Base-by-base conservation (phyloP, 2,797 vertebrate genomes). In the Danionella dracula region DNA sequence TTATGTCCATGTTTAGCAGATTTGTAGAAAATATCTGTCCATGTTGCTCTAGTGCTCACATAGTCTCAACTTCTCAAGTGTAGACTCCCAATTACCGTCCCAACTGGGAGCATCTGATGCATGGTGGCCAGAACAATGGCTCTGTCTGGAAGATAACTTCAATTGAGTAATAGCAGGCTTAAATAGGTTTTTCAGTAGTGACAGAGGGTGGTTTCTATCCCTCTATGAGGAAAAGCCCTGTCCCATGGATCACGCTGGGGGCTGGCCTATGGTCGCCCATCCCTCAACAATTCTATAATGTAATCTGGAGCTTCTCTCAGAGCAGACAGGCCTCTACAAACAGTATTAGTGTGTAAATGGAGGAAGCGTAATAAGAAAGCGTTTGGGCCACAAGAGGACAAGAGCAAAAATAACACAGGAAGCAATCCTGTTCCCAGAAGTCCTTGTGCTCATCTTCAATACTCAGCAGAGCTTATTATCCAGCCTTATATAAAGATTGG, bases 261-360 rank as follows among this genome's bases (percentile, higher is more conserved):
- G n/a, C 49, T 27, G 2, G 15, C 58, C 63, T 64, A 54, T 49
- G 4, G 8, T 72, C 44, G 32, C 34, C 71, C 66, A 55, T 55
- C 51, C 66, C n/a, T 31, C 57, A 58, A 62, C 32, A 15, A n/a
- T 57, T 34, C 74, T 68, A 78, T 89, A 89, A 90, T 90, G 87
- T 87, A 89, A 90, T 90, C 85, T 87, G 84, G 84, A 88, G 85
- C 79, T 84, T 84, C 73, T 85, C 21, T 62, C 77, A 70, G 83
- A 83, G 81, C 77, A 83, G 81, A 81, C 82, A 62, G 76, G 74
- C 76, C 80, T 72, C 68, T 5, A 69, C 83, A 86, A 88, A 89
- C 84, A 82, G 80, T 83, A 90, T 90, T 90, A 90, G 83, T 83
- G 84, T 83, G 83, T 84, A 89, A 89, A 90, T 85, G 84, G 80